Evolutionary conservation across 2,888 invertebrate species (phyloP).

Genomic region (Margaritifera margaritifera): DNA sequence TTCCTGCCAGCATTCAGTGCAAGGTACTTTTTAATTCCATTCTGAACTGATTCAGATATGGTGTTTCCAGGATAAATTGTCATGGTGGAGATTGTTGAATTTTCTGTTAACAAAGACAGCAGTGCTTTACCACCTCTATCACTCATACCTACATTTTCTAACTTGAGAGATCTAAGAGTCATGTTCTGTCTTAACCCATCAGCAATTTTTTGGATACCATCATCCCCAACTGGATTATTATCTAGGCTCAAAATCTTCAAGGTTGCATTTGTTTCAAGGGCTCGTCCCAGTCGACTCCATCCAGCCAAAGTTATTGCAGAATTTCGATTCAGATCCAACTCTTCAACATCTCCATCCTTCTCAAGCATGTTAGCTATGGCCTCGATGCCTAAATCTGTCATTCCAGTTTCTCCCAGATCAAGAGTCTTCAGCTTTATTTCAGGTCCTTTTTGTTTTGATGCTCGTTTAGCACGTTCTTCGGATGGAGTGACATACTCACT

Average conservation of each 20-base stretch:
- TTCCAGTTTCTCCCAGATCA: constrained; percentile 6
- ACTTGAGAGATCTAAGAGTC: constrained; percentile 35
- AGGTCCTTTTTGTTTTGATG: too few relatives aligned
- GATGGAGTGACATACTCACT: too few relatives aligned
- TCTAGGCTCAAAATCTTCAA: constrained; percentile 27
- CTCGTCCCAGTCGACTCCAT: constrained; percentile 10
- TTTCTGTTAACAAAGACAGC: constrained; percentile 40
- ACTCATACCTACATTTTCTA: constrained; percentile 47
- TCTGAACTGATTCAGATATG: too few relatives aligned
- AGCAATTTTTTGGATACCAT: constrained; percentile 35
- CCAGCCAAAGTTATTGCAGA: constrained; percentile 19
- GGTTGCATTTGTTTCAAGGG: too few relatives aligned
- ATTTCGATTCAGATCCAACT: constrained; percentile 42
- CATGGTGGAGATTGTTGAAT: constrained; percentile 20
- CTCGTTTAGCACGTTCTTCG: too few relatives aligned
- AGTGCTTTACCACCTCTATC: constrained; percentile 36
- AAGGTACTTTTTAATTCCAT: too few relatives aligned
- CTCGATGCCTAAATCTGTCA: constrained; percentile 38
- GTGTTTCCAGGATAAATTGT: too few relatives aligned
- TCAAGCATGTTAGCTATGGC: constrained; percentile 37
- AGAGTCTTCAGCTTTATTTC: too few relatives aligned
- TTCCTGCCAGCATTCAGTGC: too few relatives aligned
- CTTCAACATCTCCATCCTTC: constrained; percentile 28
- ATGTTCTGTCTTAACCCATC: constrained; percentile 41
- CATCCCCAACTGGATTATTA: constrained; percentile 50